These are phyloP conservation scores for Dusona sp. DNA, from an alignment of 2,888 invertebrate genomes.

Conservation along the genomic window DNA sequence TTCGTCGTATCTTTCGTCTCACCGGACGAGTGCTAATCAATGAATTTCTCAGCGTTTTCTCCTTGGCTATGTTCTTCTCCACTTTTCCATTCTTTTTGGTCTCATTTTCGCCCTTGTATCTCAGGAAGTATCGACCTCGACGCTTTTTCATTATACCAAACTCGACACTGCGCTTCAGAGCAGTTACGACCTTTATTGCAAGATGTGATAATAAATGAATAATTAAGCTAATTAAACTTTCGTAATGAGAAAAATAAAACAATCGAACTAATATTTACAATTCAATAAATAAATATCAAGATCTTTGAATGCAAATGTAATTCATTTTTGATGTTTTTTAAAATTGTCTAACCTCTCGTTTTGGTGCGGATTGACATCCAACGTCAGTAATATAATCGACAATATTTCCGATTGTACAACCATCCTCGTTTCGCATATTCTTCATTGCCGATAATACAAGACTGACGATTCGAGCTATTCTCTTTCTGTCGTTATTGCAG, in stretches of 20 bases:
- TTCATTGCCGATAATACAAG: slow-evolving; percentile 73
- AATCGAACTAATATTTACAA: neutral
- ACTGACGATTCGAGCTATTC: slow-evolving; percentile 67
- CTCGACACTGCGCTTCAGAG: slow-evolving; percentile 74
- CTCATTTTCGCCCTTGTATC: slow-evolving; percentile 26
- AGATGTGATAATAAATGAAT: neutral
- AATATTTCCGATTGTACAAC: slow-evolving; percentile 74
- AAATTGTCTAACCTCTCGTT: slow-evolving; percentile 71
- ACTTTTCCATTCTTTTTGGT: slow-evolving; percentile 13
- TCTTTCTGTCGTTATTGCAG: slow-evolving; percentile 56
- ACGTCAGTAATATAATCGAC: slow-evolving; percentile 71
- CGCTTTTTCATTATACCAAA: slow-evolving; percentile 74
- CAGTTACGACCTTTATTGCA: slow-evolving; percentile 70
- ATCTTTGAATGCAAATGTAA: neutral
- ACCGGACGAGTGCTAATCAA: slow-evolving; percentile 17
- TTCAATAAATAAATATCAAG: neutral
- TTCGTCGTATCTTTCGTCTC: slow-evolving; percentile 29
- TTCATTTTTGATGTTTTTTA: neutral
- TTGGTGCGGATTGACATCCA: slow-evolving; percentile 70
- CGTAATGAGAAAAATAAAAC: neutral
- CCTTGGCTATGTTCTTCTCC: slow-evolving; percentile 22
- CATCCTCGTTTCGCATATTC: slow-evolving; percentile 70
- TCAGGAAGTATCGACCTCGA: slow-evolving; percentile 72
- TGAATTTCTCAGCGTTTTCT: neutral
- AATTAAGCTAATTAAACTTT: neutral